Conservation (phyloP, 2,888 invertebrate species). For the Athripsodes cinereus region DNA sequence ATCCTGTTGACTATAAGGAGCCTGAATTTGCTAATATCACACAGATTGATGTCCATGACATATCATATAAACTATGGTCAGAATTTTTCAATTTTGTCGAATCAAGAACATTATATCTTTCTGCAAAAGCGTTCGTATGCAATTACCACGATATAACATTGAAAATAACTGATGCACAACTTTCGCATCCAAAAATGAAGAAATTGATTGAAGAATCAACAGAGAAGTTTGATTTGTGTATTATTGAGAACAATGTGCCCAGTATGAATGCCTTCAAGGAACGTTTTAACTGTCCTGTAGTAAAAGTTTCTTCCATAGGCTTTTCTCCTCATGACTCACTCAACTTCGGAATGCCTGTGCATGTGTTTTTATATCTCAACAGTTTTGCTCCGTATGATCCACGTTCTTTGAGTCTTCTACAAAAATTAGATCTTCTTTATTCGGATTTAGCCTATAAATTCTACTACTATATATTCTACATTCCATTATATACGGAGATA, state of each 20-base stretch:
- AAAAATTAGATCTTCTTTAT: constrained; percentile 28
- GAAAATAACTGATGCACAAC: constrained; percentile 28
- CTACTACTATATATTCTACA: constrained; percentile 32
- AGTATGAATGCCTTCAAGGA: constrained; percentile 46
- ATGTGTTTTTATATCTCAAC: constrained; percentile 49
- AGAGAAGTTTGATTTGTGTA: constrained; percentile 50
- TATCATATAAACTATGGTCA: constrained; percentile 33
- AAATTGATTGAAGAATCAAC: constrained; percentile 34
- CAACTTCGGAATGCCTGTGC: constrained; percentile 48
- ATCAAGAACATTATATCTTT: constrained; percentile 3
- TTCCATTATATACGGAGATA: constrained; percentile 25
- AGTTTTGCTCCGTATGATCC: constrained; percentile 39
- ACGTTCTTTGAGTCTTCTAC: constrained; percentile 39
- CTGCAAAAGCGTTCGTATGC: not conserved
- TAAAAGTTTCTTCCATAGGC: constrained; percentile 48
- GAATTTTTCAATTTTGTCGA: constrained; percentile 18
- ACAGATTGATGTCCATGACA: constrained; percentile 35
- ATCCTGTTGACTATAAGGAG: constrained; percentile 37
- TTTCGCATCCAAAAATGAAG: constrained; percentile 30
- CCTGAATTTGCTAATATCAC: constrained; percentile 32
- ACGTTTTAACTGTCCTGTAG: constrained; percentile 49
- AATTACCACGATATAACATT: constrained; percentile 11
- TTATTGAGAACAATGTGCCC: constrained; percentile 51
- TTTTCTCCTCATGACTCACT: constrained; percentile 45
- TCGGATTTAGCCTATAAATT: constrained; percentile 35